Evolutionary conservation across 2,113 vertebrate species (phyloP).

Genomic region (Okapia johnstoni): DNA sequence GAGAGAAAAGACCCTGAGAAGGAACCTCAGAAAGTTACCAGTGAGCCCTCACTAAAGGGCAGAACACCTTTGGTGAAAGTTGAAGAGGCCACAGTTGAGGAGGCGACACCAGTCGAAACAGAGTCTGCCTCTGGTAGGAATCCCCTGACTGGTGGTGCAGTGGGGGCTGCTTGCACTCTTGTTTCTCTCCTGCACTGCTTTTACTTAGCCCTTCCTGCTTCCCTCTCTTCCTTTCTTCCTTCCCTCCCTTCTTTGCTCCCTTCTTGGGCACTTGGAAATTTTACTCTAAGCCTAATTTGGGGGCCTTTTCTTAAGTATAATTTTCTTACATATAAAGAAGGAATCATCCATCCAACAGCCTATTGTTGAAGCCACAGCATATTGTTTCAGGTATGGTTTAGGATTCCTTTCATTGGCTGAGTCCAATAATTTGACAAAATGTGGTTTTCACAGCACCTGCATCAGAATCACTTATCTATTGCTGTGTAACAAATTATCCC

Average conservation of each 20-base stretch:
- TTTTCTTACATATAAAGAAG: not conserved
- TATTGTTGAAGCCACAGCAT: not conserved
- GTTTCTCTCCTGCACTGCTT: not conserved
- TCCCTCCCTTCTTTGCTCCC: not conserved
- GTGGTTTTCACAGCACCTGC: not conserved
- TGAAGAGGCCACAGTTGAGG: constrained; percentile 54
- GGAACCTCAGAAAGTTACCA: constrained; percentile 58
- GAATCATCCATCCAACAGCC: not conserved
- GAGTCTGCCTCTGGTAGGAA: constrained; percentile 73
- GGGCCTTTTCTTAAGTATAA: not conserved
- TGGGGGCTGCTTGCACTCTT: not conserved
- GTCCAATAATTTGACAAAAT: not conserved
- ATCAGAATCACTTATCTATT: not conserved
- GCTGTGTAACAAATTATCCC: not conserved
- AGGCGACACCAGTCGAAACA: constrained; percentile 21
- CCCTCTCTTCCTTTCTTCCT: not conserved
- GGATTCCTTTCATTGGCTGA: not conserved
- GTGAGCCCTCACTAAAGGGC: constrained; percentile 55
- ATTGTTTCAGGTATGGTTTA: not conserved
- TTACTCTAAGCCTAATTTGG: not conserved
- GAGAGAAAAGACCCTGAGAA: constrained; percentile 77
- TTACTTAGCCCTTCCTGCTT: not conserved
- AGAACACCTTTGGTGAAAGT: constrained; percentile 57
- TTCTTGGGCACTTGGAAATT: not conserved
- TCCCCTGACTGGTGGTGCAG: rapidly evolving